These are phyloP conservation scores for Drosophila biarmipes DNA, from an alignment of 1,140 invertebrate genomes.

Conservation along the genomic window DNA sequence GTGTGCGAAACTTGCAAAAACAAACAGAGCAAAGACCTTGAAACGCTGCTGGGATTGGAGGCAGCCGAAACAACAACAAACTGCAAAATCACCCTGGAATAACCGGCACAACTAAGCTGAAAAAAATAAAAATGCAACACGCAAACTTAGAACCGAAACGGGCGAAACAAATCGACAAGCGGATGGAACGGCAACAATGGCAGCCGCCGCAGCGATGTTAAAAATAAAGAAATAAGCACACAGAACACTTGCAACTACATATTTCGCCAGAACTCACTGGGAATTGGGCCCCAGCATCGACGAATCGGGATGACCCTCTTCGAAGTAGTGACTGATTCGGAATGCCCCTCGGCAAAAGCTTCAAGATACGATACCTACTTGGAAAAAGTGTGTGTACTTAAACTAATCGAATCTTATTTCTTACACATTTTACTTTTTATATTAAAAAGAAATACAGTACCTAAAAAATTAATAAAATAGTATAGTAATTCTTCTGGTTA, in stretches of 20 bases:
- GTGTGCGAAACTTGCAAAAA: constrained; percentile 77
- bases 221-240: constrained; percentile 69
- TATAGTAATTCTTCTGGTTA: no score
- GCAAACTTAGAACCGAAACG: constrained; percentile 78
- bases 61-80: constrained; percentile 53
- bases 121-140: constrained; percentile 49
- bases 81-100: constrained; percentile 80
- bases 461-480: no score
- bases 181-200: constrained; percentile 49
- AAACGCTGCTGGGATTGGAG: constrained; percentile 63
- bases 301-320: constrained; percentile 18
- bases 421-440: no score
- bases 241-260: constrained; percentile 55
- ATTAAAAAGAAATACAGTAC: no score
- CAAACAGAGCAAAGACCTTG: constrained; percentile 78
- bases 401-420: no score
- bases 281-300: neutral
- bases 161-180: constrained; percentile 68
- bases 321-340: neutral
- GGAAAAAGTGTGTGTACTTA: no score
- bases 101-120: constrained; percentile 23
- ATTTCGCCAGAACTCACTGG: constrained; percentile 31
- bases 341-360: neutral
- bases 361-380: no score
- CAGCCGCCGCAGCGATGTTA: constrained; percentile 44